These are phyloP conservation scores for Recurvirostra avosetta DNA, from an alignment of 2,113 vertebrate genomes.

Conservation along the genomic window DNA sequence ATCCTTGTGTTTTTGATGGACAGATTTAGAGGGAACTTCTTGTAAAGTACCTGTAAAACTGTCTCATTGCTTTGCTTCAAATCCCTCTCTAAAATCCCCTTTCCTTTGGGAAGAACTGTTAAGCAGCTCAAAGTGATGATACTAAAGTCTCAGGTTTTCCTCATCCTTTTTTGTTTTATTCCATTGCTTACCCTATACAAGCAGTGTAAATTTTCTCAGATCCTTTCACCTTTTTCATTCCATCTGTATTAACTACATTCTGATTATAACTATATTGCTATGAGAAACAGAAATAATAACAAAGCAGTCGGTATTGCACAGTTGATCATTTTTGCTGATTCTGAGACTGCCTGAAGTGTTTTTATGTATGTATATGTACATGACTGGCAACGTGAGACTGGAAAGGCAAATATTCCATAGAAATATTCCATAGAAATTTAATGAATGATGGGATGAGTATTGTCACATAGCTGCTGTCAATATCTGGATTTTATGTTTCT, in stretches of 20 bases:
- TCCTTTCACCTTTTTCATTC: neutral
- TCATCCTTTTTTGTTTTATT: neutral
- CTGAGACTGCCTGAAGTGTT: neutral
- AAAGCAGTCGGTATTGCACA: neutral
- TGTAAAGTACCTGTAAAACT: neutral
- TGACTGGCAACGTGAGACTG: neutral
- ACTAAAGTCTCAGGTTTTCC: neutral
- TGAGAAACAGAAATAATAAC: neutral
- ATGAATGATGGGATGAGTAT: neutral
- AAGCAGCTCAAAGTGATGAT: neutral
- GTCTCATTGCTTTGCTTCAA: neutral
- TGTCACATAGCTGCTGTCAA: neutral
- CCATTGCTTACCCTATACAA: neutral
- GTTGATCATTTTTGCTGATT: neutral
- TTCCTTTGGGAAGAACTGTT: neutral
- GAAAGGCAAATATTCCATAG: neutral
- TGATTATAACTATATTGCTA: neutral
- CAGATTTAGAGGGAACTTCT: neutral
- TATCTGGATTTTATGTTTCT: neutral
- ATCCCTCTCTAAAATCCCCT: neutral
- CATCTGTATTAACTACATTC: neutral
- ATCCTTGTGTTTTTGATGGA: neutral
- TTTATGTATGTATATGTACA: neutral
- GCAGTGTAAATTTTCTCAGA: neutral
- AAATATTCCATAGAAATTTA: neutral